Evolutionary conservation across 2,797 vertebrate genomes (phyloP), one percentile per base, ranked within the genome.

Genomic region (Mionectes olivaceus): DNA sequence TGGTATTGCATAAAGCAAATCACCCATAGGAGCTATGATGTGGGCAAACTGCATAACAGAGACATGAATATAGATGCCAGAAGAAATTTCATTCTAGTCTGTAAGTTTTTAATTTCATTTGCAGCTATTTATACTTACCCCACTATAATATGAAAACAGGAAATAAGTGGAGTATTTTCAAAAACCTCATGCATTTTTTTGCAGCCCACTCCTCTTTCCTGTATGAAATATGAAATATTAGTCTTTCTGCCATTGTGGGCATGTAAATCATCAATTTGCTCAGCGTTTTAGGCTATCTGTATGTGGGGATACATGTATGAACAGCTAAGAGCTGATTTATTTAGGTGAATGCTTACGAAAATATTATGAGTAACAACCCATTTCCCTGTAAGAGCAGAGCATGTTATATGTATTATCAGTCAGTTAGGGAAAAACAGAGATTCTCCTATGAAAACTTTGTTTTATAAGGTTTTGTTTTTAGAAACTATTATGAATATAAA

Each of bases 1-100:
- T 46, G 8, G 6, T 11, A 8, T 33, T 43, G 21, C 0, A 0
- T n/a, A 17, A n/a, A 50, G 15, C 15, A 30, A 43, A 18, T 19
- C 24, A 19, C 11, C 22, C 18, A 2, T 0, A 59, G 63, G 22
- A 85, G n/a, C 27, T 63, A 9, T 63, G 16, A 41, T 22, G 3
- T 2, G 4, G 25, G 52, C 16, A 30, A 67, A 56, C 56, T 56
- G 4, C 61, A 1, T 46, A 37, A 32, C 1, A 13, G 43, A 73
- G 21, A 33, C 4, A 7, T 35, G 19, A 70, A 57, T 28, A 24
- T 12, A 9, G 28, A 35, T 55, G 19, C 9, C 15, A n/a, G 27
- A 65, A 49, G 41, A 67, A 21, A 53, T 56, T 65, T 73, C 19
- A n/a, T 74, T 69, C 41, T 28, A 74, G 11, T 37, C 28, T 89